These are phyloP conservation scores for Coturnix japonica DNA, from an alignment of 2,113 vertebrate species.

Conservation along the genomic window DNA sequence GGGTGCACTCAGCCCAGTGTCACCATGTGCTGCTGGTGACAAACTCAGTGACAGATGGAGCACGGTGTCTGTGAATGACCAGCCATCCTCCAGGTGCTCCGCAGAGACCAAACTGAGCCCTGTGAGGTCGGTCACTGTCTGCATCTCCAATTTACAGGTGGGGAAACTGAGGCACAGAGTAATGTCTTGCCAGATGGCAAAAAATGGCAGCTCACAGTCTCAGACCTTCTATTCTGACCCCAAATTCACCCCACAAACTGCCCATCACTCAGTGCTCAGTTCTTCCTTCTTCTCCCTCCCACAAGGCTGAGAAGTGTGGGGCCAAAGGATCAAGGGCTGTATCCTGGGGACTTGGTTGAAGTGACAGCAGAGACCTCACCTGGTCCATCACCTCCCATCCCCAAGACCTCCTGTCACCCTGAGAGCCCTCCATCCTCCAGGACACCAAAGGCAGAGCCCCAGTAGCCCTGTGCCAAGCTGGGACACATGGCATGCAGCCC, in stretches of 20 bases:
- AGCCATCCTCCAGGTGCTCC: neutral
- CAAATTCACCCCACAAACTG: neutral
- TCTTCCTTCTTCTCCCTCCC: neutral
- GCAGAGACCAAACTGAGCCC: neutral
- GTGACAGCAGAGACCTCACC: neutral
- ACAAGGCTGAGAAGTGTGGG: neutral
- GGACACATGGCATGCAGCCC: rapidly evolving
- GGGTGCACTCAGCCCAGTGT: neutral
- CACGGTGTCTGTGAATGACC: neutral
- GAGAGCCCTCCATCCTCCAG: neutral
- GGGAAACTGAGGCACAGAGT: conserved; percentile 46
- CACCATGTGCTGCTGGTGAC: rapidly evolving
- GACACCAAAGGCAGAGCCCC: neutral
- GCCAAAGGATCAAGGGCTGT: neutral
- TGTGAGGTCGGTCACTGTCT: conserved; percentile 25
- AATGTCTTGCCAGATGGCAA: neutral
- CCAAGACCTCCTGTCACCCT: neutral
- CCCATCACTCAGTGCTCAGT: neutral
- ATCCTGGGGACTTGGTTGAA: neutral
- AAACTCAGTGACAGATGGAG: neutral
- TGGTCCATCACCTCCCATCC: neutral
- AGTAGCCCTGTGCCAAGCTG: neutral
- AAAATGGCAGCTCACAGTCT: neutral
- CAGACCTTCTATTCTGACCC: neutral
- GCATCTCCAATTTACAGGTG: neutral